Evolutionary conservation across 2,113 vertebrate genomes (phyloP), one percentile per base, ranked within the genome.

Genomic region (Festucalex cinctus): DNA sequence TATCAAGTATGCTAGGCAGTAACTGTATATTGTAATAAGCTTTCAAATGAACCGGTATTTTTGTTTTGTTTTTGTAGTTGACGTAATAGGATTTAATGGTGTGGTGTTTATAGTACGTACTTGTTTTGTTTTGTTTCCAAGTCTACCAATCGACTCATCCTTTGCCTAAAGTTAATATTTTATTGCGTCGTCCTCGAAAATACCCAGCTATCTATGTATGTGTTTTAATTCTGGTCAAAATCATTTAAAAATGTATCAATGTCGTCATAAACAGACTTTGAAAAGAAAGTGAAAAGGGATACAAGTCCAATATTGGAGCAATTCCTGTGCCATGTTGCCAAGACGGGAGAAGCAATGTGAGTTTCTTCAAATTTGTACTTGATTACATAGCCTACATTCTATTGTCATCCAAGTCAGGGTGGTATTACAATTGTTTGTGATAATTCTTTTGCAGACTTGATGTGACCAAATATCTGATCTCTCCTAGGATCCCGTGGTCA

Each of bases 291-390:
- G 6, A 97, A 96, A 86, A 97, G 95, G 83, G 95, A 98, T 87
- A 91, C 83, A 57, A 94, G 93, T 74, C 93, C 96, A 12, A 73
- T 93, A 49, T 87, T 98, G 83, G 96, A 98, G 84, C 95, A 96
- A 64, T 97, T 98, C 90, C 90, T 98, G 83, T 94, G 93, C 87
- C 95, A 96, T 89, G 92, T 98, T 74, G 95, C 94, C 79, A 98
- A 96, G 90, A 98, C 96, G 10, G 97, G 97, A 69, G 94, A 98
- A 85, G 94, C 95, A 1, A 90, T 94, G 97, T 98, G 83, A 97
- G 95, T 97, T 64, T 39, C 14, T 39, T 10, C 9, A 61, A 39
- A 61, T 39, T n/a, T 61, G 26, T 32, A 61, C 26, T 22, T 14
- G 1, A 63, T 41, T 32, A 44, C 12, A 12, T 9, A 62, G 14